A percentile compares a stretch with the other conserved stretches of the same genome.
These are phyloP conservation scores for Bombus picipes DNA, from an alignment of 1,140 invertebrate genomes.

Conservation along the genomic window DNA sequence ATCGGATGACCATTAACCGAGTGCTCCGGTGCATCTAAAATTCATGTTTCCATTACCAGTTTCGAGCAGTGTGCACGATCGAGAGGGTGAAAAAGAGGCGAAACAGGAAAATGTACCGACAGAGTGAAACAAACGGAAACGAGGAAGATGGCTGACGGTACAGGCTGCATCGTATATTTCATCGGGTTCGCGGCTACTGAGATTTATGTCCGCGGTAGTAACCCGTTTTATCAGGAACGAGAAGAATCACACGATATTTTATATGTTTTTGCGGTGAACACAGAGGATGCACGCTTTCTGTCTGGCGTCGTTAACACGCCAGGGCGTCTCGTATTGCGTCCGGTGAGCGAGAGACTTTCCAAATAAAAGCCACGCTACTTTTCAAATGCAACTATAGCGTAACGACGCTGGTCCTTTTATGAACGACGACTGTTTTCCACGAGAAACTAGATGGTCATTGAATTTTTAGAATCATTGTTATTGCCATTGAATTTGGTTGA, in stretches of 20 bases:
- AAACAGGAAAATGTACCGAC: not conserved
- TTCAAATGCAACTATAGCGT: not conserved
- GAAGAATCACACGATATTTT: conserved; percentile 45
- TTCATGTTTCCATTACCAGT: conserved; percentile 53
- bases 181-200: conserved; percentile 19
- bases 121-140: not conserved
- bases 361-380: not conserved
- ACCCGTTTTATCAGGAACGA: conserved; percentile 46
- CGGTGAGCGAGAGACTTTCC: conserved; percentile 1
- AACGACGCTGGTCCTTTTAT: not conserved
- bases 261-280: conserved; percentile 18
- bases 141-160: not conserved
- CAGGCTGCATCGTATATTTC: conserved; percentile 21
- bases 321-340: conserved; percentile 17
- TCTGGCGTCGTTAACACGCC: conserved; percentile 38
- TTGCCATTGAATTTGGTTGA: not conserved
- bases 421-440: not conserved
- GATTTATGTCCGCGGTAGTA: conserved; percentile 43
- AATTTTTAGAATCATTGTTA: not conserved
- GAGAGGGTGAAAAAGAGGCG: not conserved
- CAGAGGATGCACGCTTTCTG: conserved; percentile 2
- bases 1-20: conserved; percentile 42
- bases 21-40: conserved; percentile 21
- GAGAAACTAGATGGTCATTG: not conserved
- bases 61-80: conserved; percentile 20